phyloP scores from a whole-genome alignment of 2,888 invertebrate species.

The Pyrrhosoma nymphula region DNA sequence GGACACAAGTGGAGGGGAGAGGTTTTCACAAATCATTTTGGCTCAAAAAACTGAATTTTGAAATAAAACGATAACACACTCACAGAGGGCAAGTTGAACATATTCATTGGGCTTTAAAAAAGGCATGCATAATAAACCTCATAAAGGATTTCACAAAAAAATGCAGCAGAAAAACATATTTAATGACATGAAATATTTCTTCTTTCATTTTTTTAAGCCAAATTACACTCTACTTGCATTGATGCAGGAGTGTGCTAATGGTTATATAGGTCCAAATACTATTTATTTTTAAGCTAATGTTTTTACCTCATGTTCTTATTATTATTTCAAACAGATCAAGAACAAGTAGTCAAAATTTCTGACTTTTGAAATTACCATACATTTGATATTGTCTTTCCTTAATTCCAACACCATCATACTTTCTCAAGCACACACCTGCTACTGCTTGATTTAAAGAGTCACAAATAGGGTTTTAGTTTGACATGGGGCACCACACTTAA shows the following conservation, averaged over 20 bases:
- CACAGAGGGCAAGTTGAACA: slow-evolving; percentile 48
- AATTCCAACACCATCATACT: slow-evolving; percentile 7
- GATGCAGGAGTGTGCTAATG: slow-evolving; percentile 64
- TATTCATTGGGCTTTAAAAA: slow-evolving; percentile 57
- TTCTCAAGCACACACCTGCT: slow-evolving; percentile 64
- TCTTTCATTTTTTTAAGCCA: slow-evolving; percentile 67
- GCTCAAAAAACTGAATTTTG: slow-evolving; percentile 62
- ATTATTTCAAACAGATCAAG: background rate
- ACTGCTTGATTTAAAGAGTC: slow-evolving; percentile 55
- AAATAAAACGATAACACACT: slow-evolving; percentile 54
- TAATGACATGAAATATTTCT: slow-evolving; percentile 54
- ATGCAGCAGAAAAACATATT: slow-evolving; percentile 63
- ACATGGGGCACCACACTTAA: slow-evolving; percentile 93
- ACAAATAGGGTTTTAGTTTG: slow-evolving; percentile 79
- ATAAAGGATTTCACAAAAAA: slow-evolving; percentile 47
- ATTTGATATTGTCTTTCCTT: background rate
- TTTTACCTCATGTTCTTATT: background rate
- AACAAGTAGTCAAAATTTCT: slow-evolving; percentile 23
- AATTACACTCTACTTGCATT: slow-evolving; percentile 63
- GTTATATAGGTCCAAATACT: background rate
- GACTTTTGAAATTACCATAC: background rate
- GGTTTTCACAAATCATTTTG: slow-evolving; percentile 36
- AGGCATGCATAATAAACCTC: slow-evolving; percentile 62
- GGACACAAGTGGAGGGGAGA: slow-evolving; percentile 62
- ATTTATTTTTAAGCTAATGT: background rate